A percentile compares a stretch with the other conserved stretches of the same genome.
Evolutionary conservation across 2,888 invertebrate species (phyloP).

Genomic region (Eupeodes latifasciatus): DNA sequence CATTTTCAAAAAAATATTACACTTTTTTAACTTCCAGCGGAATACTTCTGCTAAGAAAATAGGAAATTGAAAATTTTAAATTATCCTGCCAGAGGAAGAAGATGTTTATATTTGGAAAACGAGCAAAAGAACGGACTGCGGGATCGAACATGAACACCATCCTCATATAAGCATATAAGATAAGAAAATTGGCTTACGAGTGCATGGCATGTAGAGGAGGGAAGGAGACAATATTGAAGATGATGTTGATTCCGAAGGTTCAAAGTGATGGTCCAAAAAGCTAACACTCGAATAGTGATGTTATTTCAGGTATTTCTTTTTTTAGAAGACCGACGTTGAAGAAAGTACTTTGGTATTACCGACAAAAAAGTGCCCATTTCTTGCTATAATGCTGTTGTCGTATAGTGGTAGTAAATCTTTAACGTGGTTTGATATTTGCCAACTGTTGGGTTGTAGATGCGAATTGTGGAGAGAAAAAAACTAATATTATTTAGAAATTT

Average conservation of each 20-base stretch:
- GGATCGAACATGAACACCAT: conserved; percentile 9
- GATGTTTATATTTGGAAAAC: conserved; percentile 42
- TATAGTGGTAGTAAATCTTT: neutral
- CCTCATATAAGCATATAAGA: conserved; percentile 32
- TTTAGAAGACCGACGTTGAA: neutral
- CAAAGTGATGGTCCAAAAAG: conserved; percentile 25
- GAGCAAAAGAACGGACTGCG: conserved; percentile 7
- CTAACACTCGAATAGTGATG: conserved; percentile 19
- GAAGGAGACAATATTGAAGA: neutral
- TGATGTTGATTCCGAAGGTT: neutral
- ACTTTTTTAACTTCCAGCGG: conserved; percentile 14
- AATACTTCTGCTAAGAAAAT: conserved; percentile 55
- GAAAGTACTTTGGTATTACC: too few species aligned
- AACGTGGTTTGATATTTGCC: too few species aligned
- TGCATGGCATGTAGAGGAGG: neutral
- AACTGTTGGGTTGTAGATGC: too few species aligned
- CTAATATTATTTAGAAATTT: neutral
- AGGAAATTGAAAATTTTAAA: conserved; percentile 75
- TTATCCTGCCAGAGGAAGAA: conserved; percentile 62
- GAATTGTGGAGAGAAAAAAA: neutral
- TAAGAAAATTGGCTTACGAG: conserved; percentile 19
- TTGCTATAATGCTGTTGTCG: neutral
- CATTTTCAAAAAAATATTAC: conserved; percentile 7
- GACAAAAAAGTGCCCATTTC: neutral
- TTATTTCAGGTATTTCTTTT: conserved; percentile 11